Percentiles rank a stretch among this genome's conserved stretches.
Conservation (phyloP, 30 jellyfish, hydroid and myxozoan species). For the Catostylus mosaicus region DNA sequence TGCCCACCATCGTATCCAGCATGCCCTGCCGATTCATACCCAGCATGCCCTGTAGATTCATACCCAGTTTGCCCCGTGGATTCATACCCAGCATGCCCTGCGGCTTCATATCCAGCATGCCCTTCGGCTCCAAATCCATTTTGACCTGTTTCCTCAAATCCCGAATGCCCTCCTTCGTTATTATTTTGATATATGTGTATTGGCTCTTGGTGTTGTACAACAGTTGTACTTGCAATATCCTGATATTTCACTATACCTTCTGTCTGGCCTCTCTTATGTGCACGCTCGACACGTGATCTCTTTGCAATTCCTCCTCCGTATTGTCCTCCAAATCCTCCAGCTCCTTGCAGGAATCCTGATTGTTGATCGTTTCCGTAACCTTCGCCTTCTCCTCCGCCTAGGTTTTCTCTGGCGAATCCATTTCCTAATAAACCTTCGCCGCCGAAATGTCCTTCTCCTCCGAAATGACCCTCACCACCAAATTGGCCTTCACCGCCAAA, state of each 20-base stretch:
- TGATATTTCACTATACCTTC: slow-evolving; percentile 66
- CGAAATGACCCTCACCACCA: slow-evolving; percentile 55
- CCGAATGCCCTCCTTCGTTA: not conserved
- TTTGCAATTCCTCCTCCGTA: slow-evolving; percentile 49
- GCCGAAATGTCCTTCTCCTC: slow-evolving; percentile 50
- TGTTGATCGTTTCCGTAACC: slow-evolving; percentile 30
- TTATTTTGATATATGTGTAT: slow-evolving; percentile 14
- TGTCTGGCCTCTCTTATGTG: slow-evolving; percentile 24
- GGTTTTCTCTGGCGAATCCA: slow-evolving; percentile 11
- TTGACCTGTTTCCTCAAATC: not conserved
- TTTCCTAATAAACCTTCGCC: slow-evolving; percentile 32
- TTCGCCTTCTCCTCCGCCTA: slow-evolving; percentile 27
- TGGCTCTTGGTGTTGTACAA: slow-evolving; percentile 13
- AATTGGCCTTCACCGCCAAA: slow-evolving; percentile 31
- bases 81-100: slow-evolving; percentile 11
- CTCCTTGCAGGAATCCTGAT: slow-evolving; percentile 29
- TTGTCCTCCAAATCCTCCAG: slow-evolving; percentile 37
- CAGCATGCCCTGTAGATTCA: not conserved
- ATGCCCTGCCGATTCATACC: not conserved
- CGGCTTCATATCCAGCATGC: slow-evolving; percentile 1
- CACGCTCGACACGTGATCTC: slow-evolving; percentile 52
- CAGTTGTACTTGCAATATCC: slow-evolving; percentile 26
- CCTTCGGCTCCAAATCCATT: not conserved
- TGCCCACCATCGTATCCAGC: not conserved
- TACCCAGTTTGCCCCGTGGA: not conserved